Base-by-base conservation (phyloP, 2,888 invertebrate species). In the Nymphalis urticae region DNA sequence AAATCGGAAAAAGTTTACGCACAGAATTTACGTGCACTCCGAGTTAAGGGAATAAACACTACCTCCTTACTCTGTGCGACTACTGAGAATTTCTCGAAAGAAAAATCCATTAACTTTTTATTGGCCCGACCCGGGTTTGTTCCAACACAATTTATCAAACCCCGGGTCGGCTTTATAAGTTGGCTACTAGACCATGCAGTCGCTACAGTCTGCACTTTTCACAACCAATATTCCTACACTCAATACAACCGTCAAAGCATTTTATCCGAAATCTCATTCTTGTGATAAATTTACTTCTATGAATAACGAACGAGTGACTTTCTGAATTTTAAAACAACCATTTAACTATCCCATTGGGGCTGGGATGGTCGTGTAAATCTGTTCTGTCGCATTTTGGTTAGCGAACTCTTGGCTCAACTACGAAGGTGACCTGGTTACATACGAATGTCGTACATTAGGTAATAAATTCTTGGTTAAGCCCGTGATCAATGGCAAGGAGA, bases 251-350 rank as follows among this genome's bases (percentile, higher is more conserved):
- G 8, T 56, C 54, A 32, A 32, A 56, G 32, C 32, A 27, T 56
- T 56, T 56, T 32, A 56, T 56, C 54, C n/a, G 3, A 27, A 56
- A 56, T n/a, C 54, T 32, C 32, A 27, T 56, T 56, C 27, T 51
- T 51, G 27, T 17, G 32, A 64, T 56, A 66, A 69, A 64, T 56
- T 64, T 50, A 17, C n/a, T 59, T 73, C 76, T 67, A 74, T 74
- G 75, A 73, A 77, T 75, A 75, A 72, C 73, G 75, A 75, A 76
- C 68, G 66, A 62, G 48, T 69, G 48, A 62, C 64, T 69, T 64
- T 75, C 67, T 60, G 73, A 76, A 76, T 75, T 74, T 75, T 64
- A 74, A 75, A 75, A 59, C 69, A 48, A 48, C 68, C 70, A 73
- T 72, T 64, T 63, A 66, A 64, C 60, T 73, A 72, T 68, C 64